Evolutionary conservation across 2,113 vertebrate genomes (phyloP).

Genomic region (Entomyzon cyanotis): DNA sequence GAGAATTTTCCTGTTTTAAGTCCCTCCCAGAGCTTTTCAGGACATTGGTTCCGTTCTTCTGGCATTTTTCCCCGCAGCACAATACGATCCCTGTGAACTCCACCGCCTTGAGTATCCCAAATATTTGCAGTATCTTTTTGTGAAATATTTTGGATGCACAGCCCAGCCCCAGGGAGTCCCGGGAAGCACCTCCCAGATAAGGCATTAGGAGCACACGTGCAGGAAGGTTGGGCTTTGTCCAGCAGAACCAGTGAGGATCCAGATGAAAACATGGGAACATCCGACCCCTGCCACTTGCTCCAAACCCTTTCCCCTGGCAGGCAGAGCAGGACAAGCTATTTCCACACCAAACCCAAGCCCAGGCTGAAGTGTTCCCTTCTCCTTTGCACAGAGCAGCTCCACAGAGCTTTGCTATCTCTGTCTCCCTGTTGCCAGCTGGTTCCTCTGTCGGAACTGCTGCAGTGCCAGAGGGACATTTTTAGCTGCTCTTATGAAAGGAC

Average conservation of each 20-base stretch:
- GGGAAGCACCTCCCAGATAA: conserved; percentile 40
- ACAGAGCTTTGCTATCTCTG: background rate
- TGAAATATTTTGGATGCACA: conserved; percentile 23
- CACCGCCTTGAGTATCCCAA: conserved; percentile 25
- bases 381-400: background rate
- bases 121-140: conserved; percentile 48
- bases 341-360: background rate
- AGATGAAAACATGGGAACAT: background rate
- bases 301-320: background rate
- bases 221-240: background rate
- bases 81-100: background rate
- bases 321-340: background rate
- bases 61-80: background rate
- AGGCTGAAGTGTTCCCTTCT: background rate
- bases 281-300: background rate
- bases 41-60: background rate
- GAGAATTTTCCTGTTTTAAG: background rate
- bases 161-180: conserved; percentile 3
- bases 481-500: conserved; percentile 21
- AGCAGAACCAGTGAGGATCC: background rate
- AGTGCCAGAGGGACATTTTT: conserved; percentile 41
- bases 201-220: background rate
- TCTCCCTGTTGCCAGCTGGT: conserved; percentile 6
- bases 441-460: background rate
- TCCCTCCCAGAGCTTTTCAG: background rate